Base-by-base conservation (phyloP, 2,113 vertebrate genomes). In the Pangasianodon hypophthalmus region DNA sequence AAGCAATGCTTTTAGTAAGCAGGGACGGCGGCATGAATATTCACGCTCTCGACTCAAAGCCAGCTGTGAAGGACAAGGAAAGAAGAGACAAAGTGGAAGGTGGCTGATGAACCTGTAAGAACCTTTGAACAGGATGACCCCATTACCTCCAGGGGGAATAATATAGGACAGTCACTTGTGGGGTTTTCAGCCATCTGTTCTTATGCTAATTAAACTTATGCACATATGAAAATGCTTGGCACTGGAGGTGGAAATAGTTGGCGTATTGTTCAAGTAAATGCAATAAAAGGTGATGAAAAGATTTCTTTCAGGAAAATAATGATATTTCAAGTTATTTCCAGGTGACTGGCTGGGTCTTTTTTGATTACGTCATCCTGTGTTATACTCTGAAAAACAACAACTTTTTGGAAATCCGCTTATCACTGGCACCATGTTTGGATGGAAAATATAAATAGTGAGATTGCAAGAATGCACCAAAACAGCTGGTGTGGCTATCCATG, bases 1-100 rank as follows among this genome's bases (percentile, higher is more conserved):
- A 94, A 94, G 95, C 93, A 91, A 92, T 93, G 93, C 94, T 93
- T 93, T 90, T 92, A 93, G 94, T 94, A 93, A 93, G 92, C 93
- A 88, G 83, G 92, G 84, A 92, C 88, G 90, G 87, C 16, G 1
- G 56, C 91, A 92, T 95, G 94, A 95, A 95, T 96, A 96, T 96
- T 95, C 92, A 95, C 92, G 86, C 50, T 14, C 90, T 83, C 91
- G 85, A 92, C 92, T 94, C 93, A 88, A 92, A 92, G 93, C 90
- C 93, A 85, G 82, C 71, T 89, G 90, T 80, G 88, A 88, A 91
- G 89, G 91, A 87, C 87, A 67, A 93, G 91, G 91, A 89, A 92
- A 91, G 93, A 84, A 90, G 92, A 90, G 92, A 91, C 90, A 88
- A 84, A 90, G 86, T 81, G 87, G 89, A 92, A 91, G 88, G 85